phyloP scores from a whole-genome alignment of 2,888 invertebrate genomes.

The Orchestes rusci region DNA sequence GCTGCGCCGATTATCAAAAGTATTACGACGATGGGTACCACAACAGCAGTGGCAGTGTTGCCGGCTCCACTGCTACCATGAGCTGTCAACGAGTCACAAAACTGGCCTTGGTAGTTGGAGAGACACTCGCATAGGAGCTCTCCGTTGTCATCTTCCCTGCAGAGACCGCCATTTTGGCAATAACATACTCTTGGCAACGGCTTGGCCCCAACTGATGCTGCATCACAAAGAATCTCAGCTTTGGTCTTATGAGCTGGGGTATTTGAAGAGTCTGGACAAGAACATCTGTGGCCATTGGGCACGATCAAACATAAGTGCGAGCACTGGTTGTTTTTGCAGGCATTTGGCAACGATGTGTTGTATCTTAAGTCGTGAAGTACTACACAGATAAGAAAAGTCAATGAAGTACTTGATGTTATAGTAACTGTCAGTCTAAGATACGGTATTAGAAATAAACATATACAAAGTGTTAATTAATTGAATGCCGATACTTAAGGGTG shows the following conservation, averaged over 20 bases:
- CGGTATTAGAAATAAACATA: no score
- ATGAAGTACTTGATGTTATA: no score
- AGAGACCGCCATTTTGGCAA: conserved; percentile 83
- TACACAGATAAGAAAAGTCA: conserved; percentile 36
- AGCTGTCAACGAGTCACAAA: conserved; percentile 63
- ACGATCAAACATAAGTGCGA: conserved; percentile 89
- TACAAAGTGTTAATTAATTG: no score
- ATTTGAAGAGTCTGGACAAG: conserved; percentile 73
- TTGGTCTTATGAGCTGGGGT: conserved; percentile 45
- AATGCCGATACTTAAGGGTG: no score
- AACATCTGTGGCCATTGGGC: conserved; percentile 81
- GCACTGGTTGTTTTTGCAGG: conserved; percentile 67
- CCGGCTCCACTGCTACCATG: conserved; percentile 49
- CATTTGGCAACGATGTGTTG: conserved; percentile 63
- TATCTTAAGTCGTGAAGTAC: conserved; percentile 79
- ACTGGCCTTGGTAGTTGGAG: conserved; percentile 62
- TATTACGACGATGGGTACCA: conserved; percentile 76
- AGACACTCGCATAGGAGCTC: conserved; percentile 69
- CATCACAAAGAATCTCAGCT: conserved; percentile 71
- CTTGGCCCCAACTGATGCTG: conserved; percentile 53
- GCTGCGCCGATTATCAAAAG: conserved; percentile 64
- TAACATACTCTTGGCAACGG: conserved; percentile 71
- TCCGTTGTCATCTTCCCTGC: conserved; percentile 52
- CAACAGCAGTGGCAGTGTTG: conserved; percentile 61
- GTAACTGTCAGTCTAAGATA: no score